Base-by-base conservation (phyloP, 2,888 invertebrate genomes). In the Hirtodrosophila alboralis region DNA sequence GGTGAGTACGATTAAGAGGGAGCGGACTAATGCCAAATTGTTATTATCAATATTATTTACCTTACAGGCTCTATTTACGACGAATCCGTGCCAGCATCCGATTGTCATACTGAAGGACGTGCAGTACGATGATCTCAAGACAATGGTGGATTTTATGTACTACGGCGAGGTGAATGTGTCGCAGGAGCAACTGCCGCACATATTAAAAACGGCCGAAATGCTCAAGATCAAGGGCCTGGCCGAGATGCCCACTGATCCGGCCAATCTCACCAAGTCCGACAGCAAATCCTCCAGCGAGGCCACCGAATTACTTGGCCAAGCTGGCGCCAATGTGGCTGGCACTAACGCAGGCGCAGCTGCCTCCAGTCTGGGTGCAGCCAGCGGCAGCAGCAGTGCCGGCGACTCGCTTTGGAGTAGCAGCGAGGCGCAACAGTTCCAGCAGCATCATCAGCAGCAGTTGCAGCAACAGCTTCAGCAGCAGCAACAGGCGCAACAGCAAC, bases 111-210 rank as follows among this genome's bases (percentile, higher is more conserved):
- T 97, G 38, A 97, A 96, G 90, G 96, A 97, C 92, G 95, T 97
- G 7, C 95, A 95, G 84, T 96, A 95, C 87, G 93, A 94, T 43
- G 96, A 97, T 90, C 92, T 97, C 56, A 95, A 95, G 87, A 95
- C 95, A 21, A 95, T 97, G 93, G 96, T 97, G 7, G 96, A 96
- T 87, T 97, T 97, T 88, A 97, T 97, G 95, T 97, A 97, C 89
- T 95, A 95, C 84, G 97, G 97, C 0, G 96, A 96, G 92, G 96
- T 97, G 5, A 96, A 97, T 90, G 96, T 97, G 23, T 96, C 96
- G 1, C 96, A 96, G 88, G 96, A 96, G 81, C 96, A 96, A 88
- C 91, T 97, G 79, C 96, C 96, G 60, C 93, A 94, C 91, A 93
- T 94, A 77, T 91, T 94, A 60, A 93, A 96, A 92, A 96, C 96